phyloP scores from a whole-genome alignment of 1,140 invertebrate genomes.

The Brachionus rubens region DNA sequence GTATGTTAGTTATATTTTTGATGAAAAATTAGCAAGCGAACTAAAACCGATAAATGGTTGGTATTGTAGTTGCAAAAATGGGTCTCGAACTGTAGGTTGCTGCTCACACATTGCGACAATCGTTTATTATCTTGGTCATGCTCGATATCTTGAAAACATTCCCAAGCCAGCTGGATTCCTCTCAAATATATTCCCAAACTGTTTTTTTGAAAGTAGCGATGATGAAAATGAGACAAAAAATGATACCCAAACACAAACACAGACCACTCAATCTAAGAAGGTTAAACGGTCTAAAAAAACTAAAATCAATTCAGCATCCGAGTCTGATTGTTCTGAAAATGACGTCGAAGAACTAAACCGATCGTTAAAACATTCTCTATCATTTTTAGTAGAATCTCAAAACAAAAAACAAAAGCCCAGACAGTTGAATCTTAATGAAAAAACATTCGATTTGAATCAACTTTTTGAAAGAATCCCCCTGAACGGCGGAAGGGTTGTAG shows the following conservation, averaged over 20 bases:
- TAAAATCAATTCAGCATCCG: background rate
- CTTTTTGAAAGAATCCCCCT: background rate
- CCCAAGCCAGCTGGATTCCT: background rate
- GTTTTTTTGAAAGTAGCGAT: background rate
- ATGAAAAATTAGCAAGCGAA: background rate
- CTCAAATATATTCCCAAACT: background rate
- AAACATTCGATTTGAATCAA: background rate
- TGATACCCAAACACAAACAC: background rate
- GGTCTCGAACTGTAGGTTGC: background rate
- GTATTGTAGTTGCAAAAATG: slow-evolving; percentile 21
- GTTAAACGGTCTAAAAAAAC: background rate
- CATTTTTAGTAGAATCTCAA: too few relatives aligned
- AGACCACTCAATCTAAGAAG: background rate
- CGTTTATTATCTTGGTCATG: background rate
- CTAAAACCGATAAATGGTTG: background rate
- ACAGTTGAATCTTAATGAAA: background rate
- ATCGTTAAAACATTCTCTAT: too few relatives aligned
- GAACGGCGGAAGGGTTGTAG: background rate
- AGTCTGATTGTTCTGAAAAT: too few relatives aligned
- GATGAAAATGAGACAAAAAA: background rate
- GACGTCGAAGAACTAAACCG: too few relatives aligned
- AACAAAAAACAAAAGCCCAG: too few relatives aligned
- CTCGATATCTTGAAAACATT: background rate
- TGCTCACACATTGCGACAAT: slow-evolving; percentile 11
- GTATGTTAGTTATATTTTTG: background rate